Percentiles rank a stretch among this genome's conserved stretches.
Evolutionary conservation across 1,140 invertebrate genomes (phyloP).

Genomic region (Brevipalpus yothersi): DNA sequence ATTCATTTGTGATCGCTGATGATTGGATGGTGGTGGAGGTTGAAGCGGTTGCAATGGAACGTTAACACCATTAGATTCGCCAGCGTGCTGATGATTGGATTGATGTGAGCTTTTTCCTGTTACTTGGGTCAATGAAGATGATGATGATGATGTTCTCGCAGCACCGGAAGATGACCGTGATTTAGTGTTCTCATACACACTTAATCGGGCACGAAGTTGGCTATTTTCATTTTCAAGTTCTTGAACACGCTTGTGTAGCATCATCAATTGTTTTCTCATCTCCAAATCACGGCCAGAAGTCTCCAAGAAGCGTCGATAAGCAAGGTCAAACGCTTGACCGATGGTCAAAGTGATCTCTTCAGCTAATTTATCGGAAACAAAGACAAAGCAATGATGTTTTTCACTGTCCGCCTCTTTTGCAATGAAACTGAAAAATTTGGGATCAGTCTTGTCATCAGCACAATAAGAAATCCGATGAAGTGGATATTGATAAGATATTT

Average conservation of each 20-base stretch:
- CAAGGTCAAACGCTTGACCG: constrained; percentile 86
- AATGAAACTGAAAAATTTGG: constrained; percentile 89
- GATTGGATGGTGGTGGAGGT: constrained; percentile 9
- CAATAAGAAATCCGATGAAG: constrained; percentile 94
- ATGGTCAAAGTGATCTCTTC: constrained; percentile 91
- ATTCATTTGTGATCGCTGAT: constrained; percentile 5
- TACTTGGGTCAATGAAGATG: neutral
- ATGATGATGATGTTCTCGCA: neutral
- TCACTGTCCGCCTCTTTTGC: constrained; percentile 61
- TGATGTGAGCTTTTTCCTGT: neutral
- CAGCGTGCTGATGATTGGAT: neutral
- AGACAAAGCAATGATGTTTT: constrained; percentile 80
- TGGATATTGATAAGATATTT: constrained; percentile 75
- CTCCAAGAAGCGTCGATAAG: constrained; percentile 57
- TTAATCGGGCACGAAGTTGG: constrained; percentile 34
- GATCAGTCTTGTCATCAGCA: constrained; percentile 89
- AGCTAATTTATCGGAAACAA: constrained; percentile 81
- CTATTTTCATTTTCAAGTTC: constrained; percentile 42
- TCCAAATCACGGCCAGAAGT: constrained; percentile 47
- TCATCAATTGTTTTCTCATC: constrained; percentile 36
- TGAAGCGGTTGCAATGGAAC: constrained; percentile 14
- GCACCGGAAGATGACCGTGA: neutral
- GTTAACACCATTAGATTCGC: neutral
- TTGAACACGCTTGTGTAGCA: constrained; percentile 44
- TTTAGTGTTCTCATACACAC: constrained; percentile 7